phyloP scores from a whole-genome alignment of 2,888 invertebrate species.

The Gari tellinella region DNA sequence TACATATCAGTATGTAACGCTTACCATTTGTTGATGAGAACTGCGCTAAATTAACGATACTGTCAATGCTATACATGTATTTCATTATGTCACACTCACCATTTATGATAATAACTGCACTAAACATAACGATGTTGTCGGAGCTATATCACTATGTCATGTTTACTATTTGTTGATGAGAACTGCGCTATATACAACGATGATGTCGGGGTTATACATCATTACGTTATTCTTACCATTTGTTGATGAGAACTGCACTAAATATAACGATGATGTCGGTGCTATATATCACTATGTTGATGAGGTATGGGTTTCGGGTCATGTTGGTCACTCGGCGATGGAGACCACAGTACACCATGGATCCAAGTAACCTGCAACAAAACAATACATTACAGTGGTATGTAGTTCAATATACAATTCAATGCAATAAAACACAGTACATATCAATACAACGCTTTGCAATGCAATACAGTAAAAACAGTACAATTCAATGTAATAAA shows the following conservation, averaged over 20 bases:
- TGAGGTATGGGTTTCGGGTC: conserved; percentile 65
- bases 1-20: conserved; percentile 57
- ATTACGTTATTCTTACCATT: conserved; percentile 70
- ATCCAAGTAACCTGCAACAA: conserved; percentile 69
- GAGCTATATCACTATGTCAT: too few relatives aligned
- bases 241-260: conserved; percentile 73
- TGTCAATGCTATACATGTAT: too few relatives aligned
- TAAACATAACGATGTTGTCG: too few relatives aligned
- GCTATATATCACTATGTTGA: conserved; percentile 67
- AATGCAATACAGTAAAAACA: too few relatives aligned
- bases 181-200: conserved; percentile 71
- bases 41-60: too few relatives aligned
- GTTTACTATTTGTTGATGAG: conserved; percentile 77
- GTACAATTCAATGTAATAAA: too few relatives aligned
- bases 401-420: too few relatives aligned
- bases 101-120: too few relatives aligned
- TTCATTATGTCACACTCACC: too few relatives aligned
- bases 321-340: conserved; percentile 63
- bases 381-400: too few relatives aligned
- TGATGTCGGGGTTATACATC: conserved; percentile 70
- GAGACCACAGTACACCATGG: conserved; percentile 73
- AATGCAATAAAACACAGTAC: too few relatives aligned
- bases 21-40: conserved; percentile 79
- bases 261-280: conserved; percentile 73
- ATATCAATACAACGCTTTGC: too few relatives aligned